These are phyloP conservation scores for Alentia gelatinosa DNA, from an alignment of 2,888 invertebrate genomes.

Conservation along the genomic window DNA sequence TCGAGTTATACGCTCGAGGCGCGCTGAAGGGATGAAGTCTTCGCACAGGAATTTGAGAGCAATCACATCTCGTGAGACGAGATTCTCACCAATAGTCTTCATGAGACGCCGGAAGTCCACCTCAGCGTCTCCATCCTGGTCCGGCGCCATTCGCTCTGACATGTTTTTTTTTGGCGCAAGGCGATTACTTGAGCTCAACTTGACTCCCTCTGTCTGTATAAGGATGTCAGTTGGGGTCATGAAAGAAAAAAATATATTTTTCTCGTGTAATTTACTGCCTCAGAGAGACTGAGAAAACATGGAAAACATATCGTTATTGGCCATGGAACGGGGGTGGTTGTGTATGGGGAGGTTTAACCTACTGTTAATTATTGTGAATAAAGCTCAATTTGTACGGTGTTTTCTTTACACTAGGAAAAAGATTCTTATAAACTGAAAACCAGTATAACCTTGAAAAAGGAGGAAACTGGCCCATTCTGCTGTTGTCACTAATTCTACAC, in stretches of 20 bases:
- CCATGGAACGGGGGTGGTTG: no score
- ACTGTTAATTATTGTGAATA: no score
- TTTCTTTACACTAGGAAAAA: no score
- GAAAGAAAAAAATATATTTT: background rate
- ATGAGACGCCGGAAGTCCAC: slow-evolving; percentile 3
- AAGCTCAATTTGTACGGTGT: no score
- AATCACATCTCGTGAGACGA: background rate
- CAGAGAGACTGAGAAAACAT: background rate
- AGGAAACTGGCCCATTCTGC: no score
- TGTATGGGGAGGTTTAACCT: no score
- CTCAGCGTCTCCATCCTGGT: background rate
- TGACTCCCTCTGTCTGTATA: no score
- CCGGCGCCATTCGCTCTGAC: slow-evolving; percentile 6
- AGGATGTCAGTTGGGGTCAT: no score
- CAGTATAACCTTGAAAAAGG: no score
- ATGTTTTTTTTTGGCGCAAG: background rate
- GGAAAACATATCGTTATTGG: no score
- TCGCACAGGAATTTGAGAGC: slow-evolving; percentile 38
- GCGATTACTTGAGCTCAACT: background rate
- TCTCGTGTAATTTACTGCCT: background rate
- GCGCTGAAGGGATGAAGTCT: slow-evolving; percentile 9
- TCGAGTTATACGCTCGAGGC: background rate
- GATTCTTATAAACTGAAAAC: no score
- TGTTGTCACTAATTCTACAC: no score
- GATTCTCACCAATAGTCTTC: background rate